Evolutionary conservation across 2,113 vertebrate genomes (phyloP).

Genomic region (Neolamprologus falcicula): DNA sequence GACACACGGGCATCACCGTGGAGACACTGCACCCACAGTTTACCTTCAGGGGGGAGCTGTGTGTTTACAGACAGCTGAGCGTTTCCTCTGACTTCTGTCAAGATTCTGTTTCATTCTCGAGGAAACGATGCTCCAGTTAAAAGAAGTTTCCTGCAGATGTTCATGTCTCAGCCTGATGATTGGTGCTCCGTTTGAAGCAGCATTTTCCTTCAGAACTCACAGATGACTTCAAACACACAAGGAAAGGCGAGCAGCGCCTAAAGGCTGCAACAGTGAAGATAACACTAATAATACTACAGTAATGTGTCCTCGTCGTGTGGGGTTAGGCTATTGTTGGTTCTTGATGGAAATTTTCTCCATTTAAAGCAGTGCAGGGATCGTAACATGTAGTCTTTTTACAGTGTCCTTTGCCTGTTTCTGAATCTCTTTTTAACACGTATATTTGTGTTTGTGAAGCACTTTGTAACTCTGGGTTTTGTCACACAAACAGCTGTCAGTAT

Average conservation of each 20-base stretch:
- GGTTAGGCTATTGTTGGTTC: neutral
- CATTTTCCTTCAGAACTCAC: neutral
- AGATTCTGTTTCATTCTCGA: rapidly evolving
- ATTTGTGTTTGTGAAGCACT: neutral
- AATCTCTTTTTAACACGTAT: neutral
- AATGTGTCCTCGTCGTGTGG: neutral
- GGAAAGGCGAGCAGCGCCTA: neutral
- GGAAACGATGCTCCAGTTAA: neutral
- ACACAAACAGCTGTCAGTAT: neutral
- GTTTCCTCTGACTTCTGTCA: neutral
- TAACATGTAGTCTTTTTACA: neutral
- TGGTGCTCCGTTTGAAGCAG: neutral
- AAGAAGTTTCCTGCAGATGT: neutral
- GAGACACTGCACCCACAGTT: neutral
- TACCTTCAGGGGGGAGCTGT: neutral
- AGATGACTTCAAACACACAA: neutral
- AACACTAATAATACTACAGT: rapidly evolving
- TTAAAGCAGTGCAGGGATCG: rapidly evolving
- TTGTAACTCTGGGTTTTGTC: neutral
- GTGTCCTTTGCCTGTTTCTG: neutral
- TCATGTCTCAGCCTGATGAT: neutral
- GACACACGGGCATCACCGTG: neutral
- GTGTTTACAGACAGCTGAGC: neutral
- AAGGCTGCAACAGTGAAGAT: rapidly evolving
- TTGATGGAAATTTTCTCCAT: neutral